Conservation (phyloP, 2,888 invertebrate species). For the Noctua janthina region DNA sequence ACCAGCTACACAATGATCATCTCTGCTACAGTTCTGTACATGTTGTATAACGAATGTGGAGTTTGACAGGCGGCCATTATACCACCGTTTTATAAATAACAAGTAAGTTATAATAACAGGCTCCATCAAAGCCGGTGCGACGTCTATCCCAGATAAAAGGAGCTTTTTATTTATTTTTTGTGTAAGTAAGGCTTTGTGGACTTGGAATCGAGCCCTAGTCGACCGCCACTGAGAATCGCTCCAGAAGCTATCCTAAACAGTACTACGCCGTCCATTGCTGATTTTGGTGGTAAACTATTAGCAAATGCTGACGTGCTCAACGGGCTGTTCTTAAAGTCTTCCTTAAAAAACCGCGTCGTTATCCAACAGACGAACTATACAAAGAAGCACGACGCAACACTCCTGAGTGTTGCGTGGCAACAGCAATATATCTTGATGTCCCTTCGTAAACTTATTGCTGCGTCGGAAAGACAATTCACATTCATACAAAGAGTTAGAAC, state of each 20-base stretch:
- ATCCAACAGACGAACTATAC: no score
- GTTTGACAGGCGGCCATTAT: conserved; percentile 57
- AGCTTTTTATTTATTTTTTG: conserved; percentile 71
- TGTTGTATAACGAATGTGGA: conserved; percentile 49
- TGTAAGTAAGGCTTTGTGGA: conserved; percentile 66
- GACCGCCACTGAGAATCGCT: conserved; percentile 20
- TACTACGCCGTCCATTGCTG: conserved; percentile 28
- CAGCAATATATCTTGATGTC: no score
- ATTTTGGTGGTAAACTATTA: background rate
- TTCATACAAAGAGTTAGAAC: no score
- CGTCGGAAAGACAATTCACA: no score
- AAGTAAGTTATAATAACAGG: conserved; percentile 72
- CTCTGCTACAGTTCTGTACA: conserved; percentile 21
- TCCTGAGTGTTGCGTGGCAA: no score
- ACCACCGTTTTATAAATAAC: conserved; percentile 65
- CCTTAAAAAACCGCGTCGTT: no score
- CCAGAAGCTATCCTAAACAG: background rate
- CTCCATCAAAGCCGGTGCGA: conserved; percentile 69
- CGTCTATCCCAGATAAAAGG: conserved; percentile 77
- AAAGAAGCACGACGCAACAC: no score
- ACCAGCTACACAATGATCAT: conserved; percentile 27
- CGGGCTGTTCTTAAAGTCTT: no score
- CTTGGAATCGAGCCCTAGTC: conserved; percentile 57
- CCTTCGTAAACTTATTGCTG: no score
- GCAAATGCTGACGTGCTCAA: background rate